These are phyloP conservation scores for Oreochromis aureus DNA, from an alignment of 2,113 vertebrate species.

Conservation along the genomic window DNA sequence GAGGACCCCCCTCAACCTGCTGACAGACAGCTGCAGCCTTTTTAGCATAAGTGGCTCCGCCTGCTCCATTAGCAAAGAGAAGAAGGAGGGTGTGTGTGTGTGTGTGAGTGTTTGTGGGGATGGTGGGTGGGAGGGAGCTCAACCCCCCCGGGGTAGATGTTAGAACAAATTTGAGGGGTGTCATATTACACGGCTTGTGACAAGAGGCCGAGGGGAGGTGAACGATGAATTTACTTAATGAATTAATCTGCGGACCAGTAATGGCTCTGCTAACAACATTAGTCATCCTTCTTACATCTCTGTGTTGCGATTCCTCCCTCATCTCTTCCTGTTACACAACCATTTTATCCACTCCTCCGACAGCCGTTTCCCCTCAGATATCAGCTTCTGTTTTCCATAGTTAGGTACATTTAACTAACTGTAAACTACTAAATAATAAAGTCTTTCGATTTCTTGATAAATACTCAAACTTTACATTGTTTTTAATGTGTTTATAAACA, in stretches of 20 bases:
- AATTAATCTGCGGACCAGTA: slow-evolving; percentile 70
- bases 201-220: slow-evolving; percentile 61
- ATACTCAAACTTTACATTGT: neutral
- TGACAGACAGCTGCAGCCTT: slow-evolving; percentile 65
- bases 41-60: slow-evolving; percentile 75
- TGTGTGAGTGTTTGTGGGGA: neutral
- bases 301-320: slow-evolving; percentile 4
- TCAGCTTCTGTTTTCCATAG: neutral
- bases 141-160: slow-evolving; percentile 68
- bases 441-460: neutral
- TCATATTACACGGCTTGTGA: slow-evolving; percentile 76
- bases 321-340: neutral
- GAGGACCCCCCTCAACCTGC: slow-evolving; percentile 34
- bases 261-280: slow-evolving; percentile 72
- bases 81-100: slow-evolving; percentile 21
- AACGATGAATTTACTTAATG: slow-evolving; percentile 73
- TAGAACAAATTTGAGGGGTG: slow-evolving; percentile 79
- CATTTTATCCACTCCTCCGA: neutral
- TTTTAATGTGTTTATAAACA: slow-evolving; percentile 10
- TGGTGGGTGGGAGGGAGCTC: neutral
- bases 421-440: neutral
- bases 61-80: slow-evolving; percentile 68
- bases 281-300: slow-evolving; percentile 56
- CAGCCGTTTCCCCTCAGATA: neutral
- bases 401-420: neutral